Evolutionary conservation across 2,113 vertebrate species (phyloP).

Genomic region (Excalfactoria chinensis): DNA sequence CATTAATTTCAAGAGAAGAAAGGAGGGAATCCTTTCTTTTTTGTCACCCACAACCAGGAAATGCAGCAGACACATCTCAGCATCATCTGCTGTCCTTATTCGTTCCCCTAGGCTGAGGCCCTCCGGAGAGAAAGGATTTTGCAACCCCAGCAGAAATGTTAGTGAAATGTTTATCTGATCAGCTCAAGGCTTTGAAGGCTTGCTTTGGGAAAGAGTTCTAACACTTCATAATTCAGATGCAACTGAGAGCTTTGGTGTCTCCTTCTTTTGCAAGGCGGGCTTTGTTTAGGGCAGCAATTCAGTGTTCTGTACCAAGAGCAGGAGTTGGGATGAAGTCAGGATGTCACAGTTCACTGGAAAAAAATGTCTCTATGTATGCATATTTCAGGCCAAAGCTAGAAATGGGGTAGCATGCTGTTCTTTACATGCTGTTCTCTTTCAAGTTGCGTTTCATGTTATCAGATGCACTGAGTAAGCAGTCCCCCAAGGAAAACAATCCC

Average conservation of each 20-base stretch:
- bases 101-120: background rate
- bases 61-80: slow-evolving; percentile 47
- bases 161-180: slow-evolving; percentile 66
- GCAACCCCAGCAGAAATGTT: slow-evolving; percentile 62
- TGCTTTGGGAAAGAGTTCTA: slow-evolving; percentile 52
- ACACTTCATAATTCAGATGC: slow-evolving; percentile 66
- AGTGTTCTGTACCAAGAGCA: background rate
- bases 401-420: background rate
- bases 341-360: background rate
- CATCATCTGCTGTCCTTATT: slow-evolving; percentile 65
- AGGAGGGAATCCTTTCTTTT: background rate
- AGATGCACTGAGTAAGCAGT: background rate
- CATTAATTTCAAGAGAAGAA: slow-evolving; percentile 14
- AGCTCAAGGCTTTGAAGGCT: slow-evolving; percentile 54
- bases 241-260: background rate
- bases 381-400: background rate
- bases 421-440: too few species aligned
- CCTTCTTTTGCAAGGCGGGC: background rate
- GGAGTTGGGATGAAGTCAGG: background rate
- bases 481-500: rapidly evolving
- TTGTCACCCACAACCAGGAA: slow-evolving; percentile 48
- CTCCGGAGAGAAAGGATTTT: slow-evolving; percentile 32
- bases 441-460: background rate
- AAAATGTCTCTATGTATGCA: background rate
- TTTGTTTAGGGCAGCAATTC: background rate